Conservation (phyloP, 2,888 invertebrate genomes). For the Melanophora roralis region DNA sequence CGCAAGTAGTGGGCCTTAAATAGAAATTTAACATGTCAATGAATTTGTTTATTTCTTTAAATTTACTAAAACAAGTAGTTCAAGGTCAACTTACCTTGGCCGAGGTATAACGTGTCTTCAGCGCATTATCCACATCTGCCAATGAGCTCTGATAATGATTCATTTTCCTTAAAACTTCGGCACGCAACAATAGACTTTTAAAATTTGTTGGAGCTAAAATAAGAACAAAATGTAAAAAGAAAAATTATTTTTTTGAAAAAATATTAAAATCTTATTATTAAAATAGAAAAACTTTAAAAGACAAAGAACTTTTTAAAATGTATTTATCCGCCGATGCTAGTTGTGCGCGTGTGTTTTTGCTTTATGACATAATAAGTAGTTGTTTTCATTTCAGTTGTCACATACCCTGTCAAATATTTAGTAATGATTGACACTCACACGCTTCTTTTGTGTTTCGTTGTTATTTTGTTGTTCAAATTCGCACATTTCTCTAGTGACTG, state of each 20-base stretch:
- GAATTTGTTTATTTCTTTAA: too few relatives aligned
- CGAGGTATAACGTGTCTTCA: constrained; percentile 82
- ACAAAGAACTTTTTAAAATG: constrained; percentile 4
- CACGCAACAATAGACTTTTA: constrained; percentile 81
- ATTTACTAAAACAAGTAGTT: background rate
- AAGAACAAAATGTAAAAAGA: constrained; percentile 55
- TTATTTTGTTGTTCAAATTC: background rate
- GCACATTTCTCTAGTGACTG: background rate
- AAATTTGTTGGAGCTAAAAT: constrained; percentile 82
- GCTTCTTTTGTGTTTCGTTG: constrained; percentile 15
- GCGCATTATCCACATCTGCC: constrained; percentile 82
- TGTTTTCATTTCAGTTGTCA: constrained; percentile 24
- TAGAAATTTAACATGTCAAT: background rate
- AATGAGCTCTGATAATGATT: constrained; percentile 82
- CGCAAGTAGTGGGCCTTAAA: constrained; percentile 79
- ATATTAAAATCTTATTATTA: constrained; percentile 1
- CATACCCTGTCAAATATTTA: constrained; percentile 36
- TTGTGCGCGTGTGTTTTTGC: background rate
- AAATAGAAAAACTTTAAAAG: background rate
- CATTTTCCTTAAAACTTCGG: constrained; percentile 81
- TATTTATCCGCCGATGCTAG: background rate
- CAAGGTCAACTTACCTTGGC: constrained; percentile 79
- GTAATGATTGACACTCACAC: constrained; percentile 50
- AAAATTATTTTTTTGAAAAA: background rate
- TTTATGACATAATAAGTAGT: background rate